These are phyloP conservation scores for Amazona vittata DNA, from an alignment of 2,113 vertebrate genomes.

Conservation along the genomic window DNA sequence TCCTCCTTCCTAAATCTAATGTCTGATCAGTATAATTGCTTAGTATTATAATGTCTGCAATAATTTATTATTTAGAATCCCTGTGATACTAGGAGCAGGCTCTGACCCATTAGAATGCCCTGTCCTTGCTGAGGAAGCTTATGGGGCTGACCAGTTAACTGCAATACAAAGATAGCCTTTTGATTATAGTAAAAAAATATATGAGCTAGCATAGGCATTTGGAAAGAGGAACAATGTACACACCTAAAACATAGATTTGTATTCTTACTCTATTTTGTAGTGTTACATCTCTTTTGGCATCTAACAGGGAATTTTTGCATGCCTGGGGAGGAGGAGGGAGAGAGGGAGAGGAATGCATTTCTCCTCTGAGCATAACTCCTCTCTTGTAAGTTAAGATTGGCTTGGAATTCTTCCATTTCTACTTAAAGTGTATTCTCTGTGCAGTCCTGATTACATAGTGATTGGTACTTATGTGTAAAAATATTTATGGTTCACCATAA, in stretches of 20 bases:
- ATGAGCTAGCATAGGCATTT: not conserved
- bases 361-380: not conserved
- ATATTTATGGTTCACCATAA: not conserved
- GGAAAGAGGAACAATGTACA: not conserved
- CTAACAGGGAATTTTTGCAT: not conserved
- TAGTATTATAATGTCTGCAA: not conserved
- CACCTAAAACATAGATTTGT: not conserved
- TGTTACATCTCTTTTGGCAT: not conserved
- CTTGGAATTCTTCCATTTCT: not conserved
- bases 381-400: not conserved
- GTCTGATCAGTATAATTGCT: not conserved
- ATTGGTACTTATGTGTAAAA: not conserved
- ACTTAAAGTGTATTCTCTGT: not conserved
- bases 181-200: not conserved
- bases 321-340: not conserved
- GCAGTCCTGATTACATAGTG: not conserved
- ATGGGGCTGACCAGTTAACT: not conserved
- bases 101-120: not conserved
- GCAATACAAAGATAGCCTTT: not conserved
- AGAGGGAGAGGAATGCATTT: not conserved
- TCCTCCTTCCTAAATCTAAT: not conserved
- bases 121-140: not conserved
- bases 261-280: not conserved
- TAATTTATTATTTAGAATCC: not conserved
- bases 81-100: not conserved